Evolutionary conservation across 2,888 invertebrate genomes (phyloP).

Genomic region (Cerastis rubricosa): DNA sequence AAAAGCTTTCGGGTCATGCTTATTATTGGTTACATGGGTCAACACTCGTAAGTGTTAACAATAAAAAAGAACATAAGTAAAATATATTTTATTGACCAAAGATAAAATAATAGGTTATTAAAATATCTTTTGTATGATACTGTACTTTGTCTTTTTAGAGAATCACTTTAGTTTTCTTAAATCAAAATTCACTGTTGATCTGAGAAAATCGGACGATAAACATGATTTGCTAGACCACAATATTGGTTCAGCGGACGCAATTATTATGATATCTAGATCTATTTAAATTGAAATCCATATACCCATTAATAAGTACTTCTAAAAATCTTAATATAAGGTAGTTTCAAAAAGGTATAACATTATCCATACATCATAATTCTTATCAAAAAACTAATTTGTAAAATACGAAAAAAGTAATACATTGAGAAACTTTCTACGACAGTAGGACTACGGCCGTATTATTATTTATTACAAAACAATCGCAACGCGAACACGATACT

Average conservation of each 20-base stretch:
- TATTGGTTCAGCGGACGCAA: conserved; percentile 26
- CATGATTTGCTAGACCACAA: conserved; percentile 10
- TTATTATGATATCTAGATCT: conserved; percentile 7
- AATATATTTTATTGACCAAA: conserved; percentile 47
- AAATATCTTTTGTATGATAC: conserved; percentile 2
- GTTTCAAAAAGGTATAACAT: conserved; percentile 16
- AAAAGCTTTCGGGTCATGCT: background rate
- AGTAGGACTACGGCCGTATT: background rate
- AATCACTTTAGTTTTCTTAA: conserved; percentile 13
- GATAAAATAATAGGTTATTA: background rate
- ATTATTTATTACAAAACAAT: background rate
- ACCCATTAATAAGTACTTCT: conserved; percentile 24
- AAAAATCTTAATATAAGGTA: conserved; percentile 31
- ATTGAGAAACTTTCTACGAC: background rate
- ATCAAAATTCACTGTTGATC: background rate
- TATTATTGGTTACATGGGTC: background rate
- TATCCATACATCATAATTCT: conserved; percentile 1
- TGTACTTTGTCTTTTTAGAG: conserved; percentile 31
- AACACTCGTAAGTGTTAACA: conserved; percentile 2
- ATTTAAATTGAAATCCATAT: conserved; percentile 21
- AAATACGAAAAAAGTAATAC: background rate
- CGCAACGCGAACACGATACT: background rate
- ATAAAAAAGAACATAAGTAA: conserved; percentile 22
- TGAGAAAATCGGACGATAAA: background rate
- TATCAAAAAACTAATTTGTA: background rate